Evolutionary conservation across 2,888 invertebrate species (phyloP), one percentile per base, ranked within the genome.

Genomic region (Conops quadrifasciatus): DNA sequence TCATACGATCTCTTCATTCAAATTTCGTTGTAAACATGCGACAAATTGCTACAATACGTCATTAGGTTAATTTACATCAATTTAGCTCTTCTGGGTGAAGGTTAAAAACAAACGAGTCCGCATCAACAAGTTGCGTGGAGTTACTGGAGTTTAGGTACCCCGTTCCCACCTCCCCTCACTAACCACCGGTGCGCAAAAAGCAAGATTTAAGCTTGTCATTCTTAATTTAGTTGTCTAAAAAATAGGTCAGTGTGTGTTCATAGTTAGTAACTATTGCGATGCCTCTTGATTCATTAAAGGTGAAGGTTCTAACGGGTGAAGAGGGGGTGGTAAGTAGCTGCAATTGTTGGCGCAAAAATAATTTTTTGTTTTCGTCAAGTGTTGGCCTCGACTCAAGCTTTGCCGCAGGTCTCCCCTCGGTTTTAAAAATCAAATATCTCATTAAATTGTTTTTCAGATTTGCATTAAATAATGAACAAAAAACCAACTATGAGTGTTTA

Each of bases 261-360:
- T 36, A 19, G 43, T 36, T 21, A 13, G 36, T 62, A 21, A 62
- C 5, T 2, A 62, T 62, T 36, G 21, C 43, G 43, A 36, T 15
- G 19, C 43, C 30, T 60, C 26, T n/a, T n/a, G 16, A 49, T 62
- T 62, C 19, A 65, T 24, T 65, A 16, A 65, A 47, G 65, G 65
- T 65, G 65, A 65, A 65, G 51, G 65, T 51, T 65, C 13, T 19
- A 21, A 9, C 2, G 11, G n/a, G 51, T 11, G n/a, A 51, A 21
- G 62, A 30, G 2, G 11, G 13, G 11, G 51, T 15, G 16, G 49
- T 30, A 21, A 21, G 62, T 43, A 16, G 59, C 11, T 62, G 36
- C 30, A 7, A 9, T 21, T 30, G 43, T 43, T 13, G n/a, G 21
- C 30, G 24, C 43, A 36, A 43, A 43, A 15, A 15, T 26, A 56